Percentiles rank a stretch among this genome's conserved stretches.
phyloP scores from a whole-genome alignment of 2,113 vertebrate genomes.

The Telmatochromis sp. region DNA sequence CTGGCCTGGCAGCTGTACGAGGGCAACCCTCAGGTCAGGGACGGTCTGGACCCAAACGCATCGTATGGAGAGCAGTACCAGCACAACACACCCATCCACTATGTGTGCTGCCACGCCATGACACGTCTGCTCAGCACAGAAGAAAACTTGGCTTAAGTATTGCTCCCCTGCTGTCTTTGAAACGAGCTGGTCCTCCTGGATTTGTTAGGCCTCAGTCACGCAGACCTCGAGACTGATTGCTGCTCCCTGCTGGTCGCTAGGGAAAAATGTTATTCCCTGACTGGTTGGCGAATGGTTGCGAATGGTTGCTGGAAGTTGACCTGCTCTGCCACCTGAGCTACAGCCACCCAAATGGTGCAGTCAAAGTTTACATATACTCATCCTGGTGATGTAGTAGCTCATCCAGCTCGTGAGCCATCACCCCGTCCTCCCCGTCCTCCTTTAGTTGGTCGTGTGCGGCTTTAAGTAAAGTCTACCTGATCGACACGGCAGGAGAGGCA shows the following conservation, averaged over 20 bases:
- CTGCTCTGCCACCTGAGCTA: no score
- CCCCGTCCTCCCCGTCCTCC: fast-evolving
- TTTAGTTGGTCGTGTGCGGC: background rate
- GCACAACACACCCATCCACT: conserved; percentile 96
- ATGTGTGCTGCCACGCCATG: conserved; percentile 94
- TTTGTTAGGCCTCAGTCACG: no score
- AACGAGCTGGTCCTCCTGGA: no score
- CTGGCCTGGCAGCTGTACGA: conserved; percentile 97
- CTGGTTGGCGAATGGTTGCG: no score
- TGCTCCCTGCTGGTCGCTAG: no score
- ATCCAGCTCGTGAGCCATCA: background rate
- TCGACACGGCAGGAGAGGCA: fast-evolving
- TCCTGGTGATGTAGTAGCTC: background rate
- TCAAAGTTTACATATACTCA: fast-evolving
- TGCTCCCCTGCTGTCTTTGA: no score
- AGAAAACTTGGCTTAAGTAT: no score
- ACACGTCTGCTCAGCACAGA: conserved; percentile 77
- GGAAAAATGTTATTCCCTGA: no score
- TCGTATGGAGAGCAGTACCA: conserved; percentile 98
- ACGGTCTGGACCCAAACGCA: conserved; percentile 94
- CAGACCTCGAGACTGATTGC: no score
- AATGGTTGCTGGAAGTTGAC: no score
- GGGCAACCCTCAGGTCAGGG: conserved; percentile 94
- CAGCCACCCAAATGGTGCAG: background rate
- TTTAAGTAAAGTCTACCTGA: background rate